Evolutionary conservation across 2,113 vertebrate genomes (phyloP).

Genomic region (Pelvicachromis taeniatus): DNA sequence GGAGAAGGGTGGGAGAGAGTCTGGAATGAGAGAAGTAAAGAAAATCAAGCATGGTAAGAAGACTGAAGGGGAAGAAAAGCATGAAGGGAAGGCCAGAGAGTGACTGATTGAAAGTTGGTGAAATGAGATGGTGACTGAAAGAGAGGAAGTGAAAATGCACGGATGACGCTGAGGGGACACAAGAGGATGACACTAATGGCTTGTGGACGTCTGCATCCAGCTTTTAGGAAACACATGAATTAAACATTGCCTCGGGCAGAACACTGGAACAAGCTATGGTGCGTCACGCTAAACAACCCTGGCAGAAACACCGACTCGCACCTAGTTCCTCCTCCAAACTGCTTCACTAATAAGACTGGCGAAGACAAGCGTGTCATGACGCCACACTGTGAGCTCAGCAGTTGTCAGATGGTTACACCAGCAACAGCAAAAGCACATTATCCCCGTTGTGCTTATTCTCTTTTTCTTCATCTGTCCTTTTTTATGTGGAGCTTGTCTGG

Average conservation of each 20-base stretch:
- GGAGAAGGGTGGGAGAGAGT: neutral
- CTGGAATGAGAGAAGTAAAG: neutral
- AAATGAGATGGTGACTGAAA: neutral
- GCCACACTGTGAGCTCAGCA: conserved; percentile 19
- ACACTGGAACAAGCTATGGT: conserved; percentile 18
- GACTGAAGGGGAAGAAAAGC: neutral
- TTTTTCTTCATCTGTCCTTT: neutral
- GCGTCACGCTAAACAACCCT: conserved; percentile 55
- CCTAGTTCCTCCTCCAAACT: conserved; percentile 42
- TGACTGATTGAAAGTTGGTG: neutral
- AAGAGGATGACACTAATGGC: conserved; percentile 38
- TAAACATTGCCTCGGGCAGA: conserved; percentile 41
- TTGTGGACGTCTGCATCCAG: conserved; percentile 26
- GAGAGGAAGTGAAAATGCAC: neutral
- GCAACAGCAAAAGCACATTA: conserved; percentile 61
- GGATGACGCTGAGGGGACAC: neutral
- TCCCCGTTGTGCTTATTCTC: conserved; percentile 1
- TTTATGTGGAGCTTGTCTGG: conserved; percentile 5
- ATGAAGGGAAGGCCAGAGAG: neutral
- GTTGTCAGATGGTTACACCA: conserved; percentile 28
- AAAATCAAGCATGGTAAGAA: neutral
- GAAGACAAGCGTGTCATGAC: conserved; percentile 28
- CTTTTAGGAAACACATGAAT: conserved; percentile 59
- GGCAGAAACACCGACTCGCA: conserved; percentile 65
- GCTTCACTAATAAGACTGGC: conserved; percentile 22